Evolutionary conservation across 2,113 vertebrate species (phyloP).

Genomic region (Carassius gibelio): DNA sequence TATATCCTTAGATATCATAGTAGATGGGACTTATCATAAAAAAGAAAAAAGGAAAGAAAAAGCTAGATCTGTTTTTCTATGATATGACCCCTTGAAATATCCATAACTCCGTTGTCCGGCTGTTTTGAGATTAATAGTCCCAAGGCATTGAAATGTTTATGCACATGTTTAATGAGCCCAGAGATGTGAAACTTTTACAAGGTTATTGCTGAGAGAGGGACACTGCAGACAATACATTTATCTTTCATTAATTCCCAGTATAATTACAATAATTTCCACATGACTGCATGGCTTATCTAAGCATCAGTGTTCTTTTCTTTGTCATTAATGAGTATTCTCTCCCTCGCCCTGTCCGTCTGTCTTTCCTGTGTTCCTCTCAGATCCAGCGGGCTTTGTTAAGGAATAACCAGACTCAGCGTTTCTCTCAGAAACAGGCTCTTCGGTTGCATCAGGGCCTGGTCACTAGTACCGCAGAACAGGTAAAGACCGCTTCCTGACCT

Average conservation of each 20-base stretch:
- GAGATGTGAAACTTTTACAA: constrained; percentile 15
- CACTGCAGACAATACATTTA: constrained; percentile 24
- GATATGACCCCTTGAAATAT: not conserved
- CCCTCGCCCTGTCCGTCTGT: not conserved
- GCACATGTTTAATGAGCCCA: not conserved
- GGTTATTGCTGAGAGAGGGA: constrained; percentile 11
- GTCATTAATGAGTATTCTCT: constrained; percentile 28
- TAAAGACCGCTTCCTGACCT: constrained; percentile 52
- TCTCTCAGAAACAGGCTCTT: constrained; percentile 87
- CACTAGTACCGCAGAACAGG: constrained; percentile 89
- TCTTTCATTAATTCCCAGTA: constrained; percentile 31
- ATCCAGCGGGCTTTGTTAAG: constrained; percentile 88
- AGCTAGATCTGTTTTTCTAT: not conserved
- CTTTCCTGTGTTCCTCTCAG: constrained; percentile 64
- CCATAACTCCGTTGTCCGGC: not conserved
- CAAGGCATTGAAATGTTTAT: constrained; percentile 21
- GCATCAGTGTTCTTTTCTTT: constrained; percentile 24
- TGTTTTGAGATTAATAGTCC: constrained; percentile 8
- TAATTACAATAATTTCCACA: constrained; percentile 49
- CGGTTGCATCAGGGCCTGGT: constrained; percentile 90
- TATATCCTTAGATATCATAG: not conserved
- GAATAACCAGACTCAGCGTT: constrained; percentile 88
- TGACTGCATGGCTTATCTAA: constrained; percentile 42
- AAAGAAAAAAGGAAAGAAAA: not conserved
- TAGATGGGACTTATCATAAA: not conserved